These are phyloP conservation scores for Gopherus flavomarginatus DNA, from an alignment of 2,113 vertebrate genomes.

Conservation along the genomic window DNA sequence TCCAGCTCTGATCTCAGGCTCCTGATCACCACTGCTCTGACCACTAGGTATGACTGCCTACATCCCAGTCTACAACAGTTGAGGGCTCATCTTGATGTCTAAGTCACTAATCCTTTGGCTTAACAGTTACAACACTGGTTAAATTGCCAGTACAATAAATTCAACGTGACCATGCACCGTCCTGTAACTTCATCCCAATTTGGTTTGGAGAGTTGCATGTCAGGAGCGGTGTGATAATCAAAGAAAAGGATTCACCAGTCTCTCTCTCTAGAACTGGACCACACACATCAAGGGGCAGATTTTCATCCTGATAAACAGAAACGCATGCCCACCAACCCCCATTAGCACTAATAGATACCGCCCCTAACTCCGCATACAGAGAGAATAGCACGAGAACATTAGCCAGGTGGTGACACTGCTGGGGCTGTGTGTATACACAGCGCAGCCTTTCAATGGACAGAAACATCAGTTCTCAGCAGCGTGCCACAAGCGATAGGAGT, in stretches of 20 bases:
- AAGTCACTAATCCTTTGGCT: neutral
- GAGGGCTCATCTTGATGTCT: neutral
- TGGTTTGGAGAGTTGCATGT: neutral
- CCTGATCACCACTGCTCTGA: too few relatives aligned
- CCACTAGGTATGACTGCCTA: too few relatives aligned
- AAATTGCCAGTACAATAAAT: neutral
- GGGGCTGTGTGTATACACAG: neutral
- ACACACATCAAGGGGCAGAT: neutral
- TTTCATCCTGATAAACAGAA: neutral
- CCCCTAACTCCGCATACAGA: neutral
- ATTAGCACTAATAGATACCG: neutral
- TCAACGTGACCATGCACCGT: too few relatives aligned
- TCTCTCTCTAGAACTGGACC: neutral
- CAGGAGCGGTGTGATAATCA: neutral
- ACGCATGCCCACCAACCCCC: neutral
- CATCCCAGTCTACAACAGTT: neutral
- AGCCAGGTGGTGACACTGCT: neutral
- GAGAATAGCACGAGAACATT: neutral
- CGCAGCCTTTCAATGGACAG: neutral
- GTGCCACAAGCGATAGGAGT: neutral
- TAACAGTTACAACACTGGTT: neutral
- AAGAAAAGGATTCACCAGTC: neutral
- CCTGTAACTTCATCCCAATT: too few relatives aligned
- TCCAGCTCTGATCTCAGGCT: too few relatives aligned
- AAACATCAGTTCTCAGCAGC: neutral